phyloP scores from a whole-genome alignment of 2,113 vertebrate species.

The Eulacestoma nigropectus region DNA sequence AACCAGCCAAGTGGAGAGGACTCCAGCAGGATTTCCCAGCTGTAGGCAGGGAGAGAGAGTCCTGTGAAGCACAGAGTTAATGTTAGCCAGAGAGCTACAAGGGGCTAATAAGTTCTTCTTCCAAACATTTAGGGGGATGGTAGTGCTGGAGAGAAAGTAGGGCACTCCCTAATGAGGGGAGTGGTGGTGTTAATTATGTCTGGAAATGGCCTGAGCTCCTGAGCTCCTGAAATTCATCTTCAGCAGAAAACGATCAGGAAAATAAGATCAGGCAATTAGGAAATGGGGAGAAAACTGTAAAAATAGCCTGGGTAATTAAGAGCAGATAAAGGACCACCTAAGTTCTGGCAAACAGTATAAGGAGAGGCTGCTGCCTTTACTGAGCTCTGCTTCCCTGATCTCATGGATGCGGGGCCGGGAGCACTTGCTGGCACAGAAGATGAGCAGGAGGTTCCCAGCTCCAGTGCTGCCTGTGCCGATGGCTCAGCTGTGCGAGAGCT shows the following conservation, averaged over 20 bases:
- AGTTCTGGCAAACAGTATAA: not conserved
- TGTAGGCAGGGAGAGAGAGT: not conserved
- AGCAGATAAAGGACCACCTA: not conserved
- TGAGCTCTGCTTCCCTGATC: not conserved
- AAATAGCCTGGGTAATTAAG: conserved; percentile 50
- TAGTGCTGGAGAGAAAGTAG: conserved; percentile 22
- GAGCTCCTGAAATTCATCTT: conserved; percentile 49
- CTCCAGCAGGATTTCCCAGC: fast-evolving
- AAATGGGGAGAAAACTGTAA: not conserved
- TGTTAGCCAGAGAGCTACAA: not conserved
- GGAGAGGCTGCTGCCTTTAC: not conserved
- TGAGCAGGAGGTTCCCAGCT: not conserved
- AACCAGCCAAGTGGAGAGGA: fast-evolving
- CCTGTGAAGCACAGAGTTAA: not conserved
- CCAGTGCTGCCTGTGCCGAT: fast-evolving
- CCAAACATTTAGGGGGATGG: not conserved
- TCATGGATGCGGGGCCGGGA: fast-evolving
- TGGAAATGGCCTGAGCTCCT: conserved; percentile 27
- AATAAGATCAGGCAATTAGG: conserved; percentile 39
- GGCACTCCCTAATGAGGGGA: conserved; percentile 35
- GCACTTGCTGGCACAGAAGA: not conserved
- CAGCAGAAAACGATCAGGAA: conserved; percentile 34
- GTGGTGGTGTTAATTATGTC: conserved; percentile 30
- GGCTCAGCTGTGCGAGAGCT: not conserved
- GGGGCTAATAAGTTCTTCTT: not conserved